These are phyloP conservation scores for Melikaiella ostensackeni DNA, from an alignment of 2,888 invertebrate genomes.

Conservation along the genomic window DNA sequence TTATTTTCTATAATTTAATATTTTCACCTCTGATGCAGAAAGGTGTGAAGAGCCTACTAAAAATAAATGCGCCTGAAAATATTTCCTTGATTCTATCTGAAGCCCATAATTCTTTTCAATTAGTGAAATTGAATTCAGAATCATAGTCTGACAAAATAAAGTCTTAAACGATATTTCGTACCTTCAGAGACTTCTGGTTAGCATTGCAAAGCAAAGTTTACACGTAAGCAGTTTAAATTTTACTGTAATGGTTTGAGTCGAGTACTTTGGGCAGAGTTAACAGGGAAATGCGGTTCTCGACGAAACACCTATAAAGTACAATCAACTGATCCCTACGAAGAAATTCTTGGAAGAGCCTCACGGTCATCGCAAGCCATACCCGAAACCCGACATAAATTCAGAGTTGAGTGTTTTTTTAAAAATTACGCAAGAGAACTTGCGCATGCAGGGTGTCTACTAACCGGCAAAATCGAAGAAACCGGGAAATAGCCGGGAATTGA, in stretches of 20 bases:
- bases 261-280: slow-evolving; percentile 53
- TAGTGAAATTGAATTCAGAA: slow-evolving; percentile 25
- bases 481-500: too few relatives aligned
- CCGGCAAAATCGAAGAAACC: too few relatives aligned
- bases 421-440: too few relatives aligned
- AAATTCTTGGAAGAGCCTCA: slow-evolving; percentile 8
- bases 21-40: too few relatives aligned
- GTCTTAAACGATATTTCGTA: slow-evolving; percentile 27
- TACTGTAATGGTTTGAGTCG: slow-evolving; percentile 53
- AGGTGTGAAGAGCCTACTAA: too few relatives aligned
- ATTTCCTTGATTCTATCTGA: not conserved
- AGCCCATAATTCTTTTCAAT: not conserved
- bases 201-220: slow-evolving; percentile 39
- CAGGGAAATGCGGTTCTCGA: slow-evolving; percentile 19
- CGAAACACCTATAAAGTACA: slow-evolving; percentile 33
- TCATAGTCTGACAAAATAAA: slow-evolving; percentile 7
- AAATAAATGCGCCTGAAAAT: too few relatives aligned
- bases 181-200: slow-evolving; percentile 45
- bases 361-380: too few relatives aligned
- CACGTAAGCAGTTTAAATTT: slow-evolving; percentile 48
- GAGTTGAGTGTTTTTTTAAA: too few relatives aligned
- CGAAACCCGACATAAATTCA: too few relatives aligned
- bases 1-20: too few relatives aligned
- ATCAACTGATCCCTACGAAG: slow-evolving; percentile 11
- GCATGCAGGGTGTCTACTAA: too few relatives aligned